Percentiles rank a stretch among this genome's conserved stretches.
phyloP scores from a whole-genome alignment of 2,797 vertebrate species.

The Peromyscus aztecus region DNA sequence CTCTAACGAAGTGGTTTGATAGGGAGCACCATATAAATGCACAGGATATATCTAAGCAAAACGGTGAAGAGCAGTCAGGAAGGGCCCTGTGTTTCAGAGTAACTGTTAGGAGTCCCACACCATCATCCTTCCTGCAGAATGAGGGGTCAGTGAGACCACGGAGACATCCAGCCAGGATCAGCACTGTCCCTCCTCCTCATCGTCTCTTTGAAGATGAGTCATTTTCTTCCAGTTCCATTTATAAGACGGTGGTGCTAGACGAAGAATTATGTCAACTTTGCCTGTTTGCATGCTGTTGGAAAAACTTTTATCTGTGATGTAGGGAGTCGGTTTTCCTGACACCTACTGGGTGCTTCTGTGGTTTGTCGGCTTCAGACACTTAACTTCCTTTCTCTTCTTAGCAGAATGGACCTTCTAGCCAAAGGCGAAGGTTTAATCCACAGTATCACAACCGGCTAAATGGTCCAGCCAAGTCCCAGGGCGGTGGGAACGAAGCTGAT shows the following conservation, averaged over 20 bases:
- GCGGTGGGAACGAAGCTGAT: conserved; percentile 82
- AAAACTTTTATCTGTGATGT: neutral
- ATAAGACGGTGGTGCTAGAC: neutral
- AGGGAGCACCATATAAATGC: neutral
- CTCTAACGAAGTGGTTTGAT: neutral
- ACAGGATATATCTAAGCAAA: neutral
- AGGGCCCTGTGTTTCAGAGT: neutral
- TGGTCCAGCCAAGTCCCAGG: conserved; percentile 84
- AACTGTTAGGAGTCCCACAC: neutral
- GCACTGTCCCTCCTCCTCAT: neutral
- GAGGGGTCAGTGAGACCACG: neutral
- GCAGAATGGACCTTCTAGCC: conserved; percentile 87
- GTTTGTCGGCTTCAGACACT: conserved; percentile 3
- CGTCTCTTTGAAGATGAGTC: conserved; percentile 54
- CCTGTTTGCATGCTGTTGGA: neutral
- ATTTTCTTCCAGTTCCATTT: neutral
- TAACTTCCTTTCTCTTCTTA: conserved; percentile 52
- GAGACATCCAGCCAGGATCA: neutral
- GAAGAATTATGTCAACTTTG: neutral
- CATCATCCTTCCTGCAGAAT: neutral
- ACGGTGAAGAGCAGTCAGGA: neutral
- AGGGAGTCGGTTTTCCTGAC: neutral
- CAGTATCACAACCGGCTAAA: conserved; percentile 87
- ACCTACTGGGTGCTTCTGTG: neutral
- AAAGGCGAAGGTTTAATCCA: conserved; percentile 88